phyloP scores from a whole-genome alignment of 2,113 vertebrate genomes.

The Xenus cinereus region DNA sequence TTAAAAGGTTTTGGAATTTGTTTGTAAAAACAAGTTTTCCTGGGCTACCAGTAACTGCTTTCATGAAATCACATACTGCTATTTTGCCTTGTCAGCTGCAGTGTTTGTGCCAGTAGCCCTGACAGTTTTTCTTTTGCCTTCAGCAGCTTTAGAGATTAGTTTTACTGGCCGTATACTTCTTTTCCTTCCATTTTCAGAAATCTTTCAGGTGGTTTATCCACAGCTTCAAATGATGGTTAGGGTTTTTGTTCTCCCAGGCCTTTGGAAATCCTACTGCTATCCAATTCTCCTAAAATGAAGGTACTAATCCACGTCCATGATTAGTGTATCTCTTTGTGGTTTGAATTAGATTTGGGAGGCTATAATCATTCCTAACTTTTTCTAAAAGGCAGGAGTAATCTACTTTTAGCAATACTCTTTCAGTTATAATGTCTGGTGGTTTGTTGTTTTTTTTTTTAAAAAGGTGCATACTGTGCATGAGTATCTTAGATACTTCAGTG shows the following conservation, averaged over 20 bases:
- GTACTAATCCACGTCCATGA: neutral
- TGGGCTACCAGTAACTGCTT: neutral
- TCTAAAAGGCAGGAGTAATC: neutral
- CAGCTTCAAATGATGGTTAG: neutral
- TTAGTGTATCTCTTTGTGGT: neutral
- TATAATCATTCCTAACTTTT: neutral
- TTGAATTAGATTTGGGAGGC: neutral
- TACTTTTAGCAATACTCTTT: neutral
- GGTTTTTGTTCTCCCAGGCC: neutral
- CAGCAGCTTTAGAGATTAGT: neutral
- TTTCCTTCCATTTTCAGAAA: neutral
- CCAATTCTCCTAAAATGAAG: neutral
- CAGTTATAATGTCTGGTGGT: neutral
- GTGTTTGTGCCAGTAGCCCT: neutral
- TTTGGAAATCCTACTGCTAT: neutral
- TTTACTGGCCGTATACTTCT: neutral
- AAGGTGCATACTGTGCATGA: neutral
- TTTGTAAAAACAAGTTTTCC: neutral
- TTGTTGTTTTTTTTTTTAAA: neutral
- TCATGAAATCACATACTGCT: neutral
- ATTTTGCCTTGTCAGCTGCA: neutral
- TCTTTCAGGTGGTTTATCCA: neutral
- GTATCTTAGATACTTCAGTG: neutral
- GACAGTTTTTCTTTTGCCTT: neutral
- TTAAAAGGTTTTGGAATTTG: neutral